A percentile compares a stretch with the other conserved stretches of the same genome.
Conservation (phyloP, 2,888 invertebrate species). For the Oegoconia quadripuncta region DNA sequence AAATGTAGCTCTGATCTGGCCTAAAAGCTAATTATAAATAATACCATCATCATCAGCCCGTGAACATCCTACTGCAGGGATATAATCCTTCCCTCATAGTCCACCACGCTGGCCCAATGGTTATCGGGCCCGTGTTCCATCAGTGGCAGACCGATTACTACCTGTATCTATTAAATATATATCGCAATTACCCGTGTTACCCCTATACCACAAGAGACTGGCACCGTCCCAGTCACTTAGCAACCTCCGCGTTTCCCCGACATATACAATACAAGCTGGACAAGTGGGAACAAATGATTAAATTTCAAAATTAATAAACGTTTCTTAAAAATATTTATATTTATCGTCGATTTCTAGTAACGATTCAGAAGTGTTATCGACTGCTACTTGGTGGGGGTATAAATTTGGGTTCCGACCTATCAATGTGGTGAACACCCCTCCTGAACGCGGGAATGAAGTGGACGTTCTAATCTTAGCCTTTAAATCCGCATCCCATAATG, state of each 20-base stretch:
- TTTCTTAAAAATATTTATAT: background rate
- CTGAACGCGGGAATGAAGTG: conserved; percentile 20
- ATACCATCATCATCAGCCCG: too few relatives aligned
- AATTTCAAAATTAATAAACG: background rate
- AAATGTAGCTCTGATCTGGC: too few relatives aligned
- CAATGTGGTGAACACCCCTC: conserved; percentile 16
- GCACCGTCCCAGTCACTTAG: too few relatives aligned
- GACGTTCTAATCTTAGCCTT: conserved; percentile 82
- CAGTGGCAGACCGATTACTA: background rate
- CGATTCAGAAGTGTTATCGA: conserved; percentile 7
- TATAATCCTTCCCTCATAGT: too few relatives aligned
- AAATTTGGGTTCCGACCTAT: conserved; percentile 26
- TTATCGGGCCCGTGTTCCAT: too few relatives aligned
- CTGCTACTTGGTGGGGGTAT: conserved; percentile 30
- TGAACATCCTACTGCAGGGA: too few relatives aligned
- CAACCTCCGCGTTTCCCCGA: too few relatives aligned
- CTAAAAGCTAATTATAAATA: too few relatives aligned
- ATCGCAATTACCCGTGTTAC: too few relatives aligned
- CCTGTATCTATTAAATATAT: background rate
- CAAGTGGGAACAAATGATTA: background rate
- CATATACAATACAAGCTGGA: too few relatives aligned
- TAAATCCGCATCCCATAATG: conserved; percentile 90
- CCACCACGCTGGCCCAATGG: too few relatives aligned
- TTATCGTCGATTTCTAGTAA: conserved; percentile 22
- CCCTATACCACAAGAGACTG: too few relatives aligned